These are phyloP conservation scores for Apodemus sylvaticus DNA, from an alignment of 2,113 vertebrate genomes.

Conservation along the genomic window DNA sequence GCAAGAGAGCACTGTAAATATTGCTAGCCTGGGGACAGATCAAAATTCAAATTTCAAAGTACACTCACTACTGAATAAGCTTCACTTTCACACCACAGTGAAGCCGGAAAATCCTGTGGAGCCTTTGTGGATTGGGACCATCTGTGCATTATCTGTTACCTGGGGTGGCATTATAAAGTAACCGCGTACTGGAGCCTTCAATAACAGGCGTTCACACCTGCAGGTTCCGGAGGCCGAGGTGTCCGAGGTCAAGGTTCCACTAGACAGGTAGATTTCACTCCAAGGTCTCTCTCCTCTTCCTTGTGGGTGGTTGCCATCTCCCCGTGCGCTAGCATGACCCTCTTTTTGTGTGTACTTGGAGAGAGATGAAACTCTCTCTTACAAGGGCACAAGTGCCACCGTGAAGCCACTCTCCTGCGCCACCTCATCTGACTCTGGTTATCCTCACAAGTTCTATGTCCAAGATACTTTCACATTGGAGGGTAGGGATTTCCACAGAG, in stretches of 20 bases:
- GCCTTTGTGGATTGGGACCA: neutral
- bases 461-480: neutral
- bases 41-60: constrained; percentile 27
- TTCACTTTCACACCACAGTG: neutral
- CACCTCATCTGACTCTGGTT: neutral
- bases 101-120: neutral
- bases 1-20: neutral
- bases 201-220: neutral
- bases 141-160: neutral
- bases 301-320: neutral
- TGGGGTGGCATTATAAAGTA: neutral
- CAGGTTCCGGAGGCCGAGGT: neutral
- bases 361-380: neutral
- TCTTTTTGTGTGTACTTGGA: neutral
- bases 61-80: neutral
- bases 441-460: neutral
- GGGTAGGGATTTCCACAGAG: neutral
- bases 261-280: neutral
- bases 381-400: neutral
- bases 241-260: neutral
- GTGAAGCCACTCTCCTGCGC: too few species aligned
- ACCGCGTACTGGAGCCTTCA: neutral
- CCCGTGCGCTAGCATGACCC: neutral
- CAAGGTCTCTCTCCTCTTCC: neutral
- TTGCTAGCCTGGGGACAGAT: neutral